Evolutionary conservation across 2,888 invertebrate species (phyloP).

Genomic region (Protodeltote pygarga): DNA sequence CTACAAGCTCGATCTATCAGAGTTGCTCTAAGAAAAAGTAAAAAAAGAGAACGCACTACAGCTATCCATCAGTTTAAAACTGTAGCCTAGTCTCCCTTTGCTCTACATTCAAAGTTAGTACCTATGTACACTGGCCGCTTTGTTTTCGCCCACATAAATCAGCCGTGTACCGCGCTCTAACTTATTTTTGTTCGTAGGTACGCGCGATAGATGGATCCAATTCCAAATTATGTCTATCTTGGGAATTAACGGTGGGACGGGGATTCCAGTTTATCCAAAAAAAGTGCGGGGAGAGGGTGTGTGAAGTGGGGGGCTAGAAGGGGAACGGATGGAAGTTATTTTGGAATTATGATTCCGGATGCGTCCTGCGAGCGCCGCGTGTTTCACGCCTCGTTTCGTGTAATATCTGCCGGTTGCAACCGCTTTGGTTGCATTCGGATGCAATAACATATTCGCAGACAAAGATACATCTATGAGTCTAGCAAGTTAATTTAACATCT

Average conservation of each 20-base stretch:
- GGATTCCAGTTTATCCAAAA: slow-evolving; percentile 86
- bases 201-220: slow-evolving; percentile 87
- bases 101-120: slow-evolving; percentile 52
- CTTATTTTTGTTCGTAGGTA: slow-evolving; percentile 84
- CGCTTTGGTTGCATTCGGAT: slow-evolving; percentile 68
- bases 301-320: slow-evolving; percentile 59
- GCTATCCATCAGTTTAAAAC: slow-evolving; percentile 14
- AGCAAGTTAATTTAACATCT: slow-evolving; percentile 22
- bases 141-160: slow-evolving; percentile 81
- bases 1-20: too few relatives aligned
- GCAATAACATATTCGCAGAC: slow-evolving; percentile 58
- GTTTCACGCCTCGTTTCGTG: slow-evolving; percentile 84
- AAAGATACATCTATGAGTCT: slow-evolving; percentile 36
- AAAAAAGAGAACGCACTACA: neutral
- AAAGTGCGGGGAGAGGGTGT: slow-evolving; percentile 67
- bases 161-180: slow-evolving; percentile 68
- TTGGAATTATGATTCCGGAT: slow-evolving; percentile 87
- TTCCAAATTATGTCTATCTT: slow-evolving; percentile 88
- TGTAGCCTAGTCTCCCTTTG: slow-evolving; percentile 40
- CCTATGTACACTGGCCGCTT: slow-evolving; percentile 63
- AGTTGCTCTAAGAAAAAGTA: neutral
- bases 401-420: slow-evolving; percentile 77
- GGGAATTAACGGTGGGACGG: slow-evolving; percentile 86
- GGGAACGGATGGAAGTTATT: slow-evolving; percentile 81
- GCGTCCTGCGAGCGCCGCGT: slow-evolving; percentile 79